Base-by-base conservation (phyloP, 2,113 vertebrate genomes). In the Nansenia antarctica region DNA sequence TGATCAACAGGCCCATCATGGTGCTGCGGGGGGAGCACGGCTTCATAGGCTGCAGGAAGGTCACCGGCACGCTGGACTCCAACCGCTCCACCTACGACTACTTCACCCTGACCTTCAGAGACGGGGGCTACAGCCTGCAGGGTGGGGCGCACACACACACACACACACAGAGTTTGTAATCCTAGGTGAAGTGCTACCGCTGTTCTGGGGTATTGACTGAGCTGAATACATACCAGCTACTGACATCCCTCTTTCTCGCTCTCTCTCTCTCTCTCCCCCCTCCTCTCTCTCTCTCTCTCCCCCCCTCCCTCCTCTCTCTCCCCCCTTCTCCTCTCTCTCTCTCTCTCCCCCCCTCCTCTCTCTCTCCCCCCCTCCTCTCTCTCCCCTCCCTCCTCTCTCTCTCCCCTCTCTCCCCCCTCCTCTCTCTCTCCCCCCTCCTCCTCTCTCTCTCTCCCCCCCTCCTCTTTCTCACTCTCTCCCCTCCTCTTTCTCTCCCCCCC, bases 31-130 rank as follows among this genome's bases (percentile, higher is more conserved):
- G 98, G 0, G 98, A 99, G 68, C 97, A 99, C 0, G 98, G 98
- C 76, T 99, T 99, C 90, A 99, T 99, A 0, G 97, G 96, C 71
- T 98, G 96, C 90, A 95, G 98, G 70, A 98, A 96, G 89, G 94
- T 98, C 81, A 99, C 98, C 0, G 96, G 97, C 9, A 99, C 96
- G 26, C 90, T 99, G 85, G 97, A 99, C 65, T 96, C 94, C 63
- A 99, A 99, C 86, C 95, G 97, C 60, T 99, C 98, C 42, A 93
- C 92, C 81, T 99, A 99, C 0, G 97, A 99, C 0, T 96, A 98
- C 85, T 99, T 98, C 86, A 95, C 96, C 59, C 91, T 99, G 82
- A 94, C 96, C 86, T 98, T 98, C 86, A 92, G 84, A 0, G 94
- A 98, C 0, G 98, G 98, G 0, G 96, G 96, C 34, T 99, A 99